Evolutionary conservation across 2,797 vertebrate species (phyloP).

Genomic region (Malacoraja senta): DNA sequence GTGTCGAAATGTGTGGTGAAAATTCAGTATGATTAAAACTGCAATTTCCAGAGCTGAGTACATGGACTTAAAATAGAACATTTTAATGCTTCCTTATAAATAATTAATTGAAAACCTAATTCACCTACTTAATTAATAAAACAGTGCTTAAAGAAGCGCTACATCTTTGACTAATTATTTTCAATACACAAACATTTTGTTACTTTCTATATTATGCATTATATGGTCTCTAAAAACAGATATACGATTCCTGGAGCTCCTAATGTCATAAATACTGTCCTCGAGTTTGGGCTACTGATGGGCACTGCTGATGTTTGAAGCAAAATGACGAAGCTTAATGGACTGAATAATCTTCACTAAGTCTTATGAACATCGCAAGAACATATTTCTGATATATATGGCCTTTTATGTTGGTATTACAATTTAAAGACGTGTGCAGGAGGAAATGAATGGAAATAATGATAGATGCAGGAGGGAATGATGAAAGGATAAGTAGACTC

Average conservation of each 20-base stretch:
- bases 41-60: neutral
- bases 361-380: neutral
- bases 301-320: neutral
- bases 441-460: neutral
- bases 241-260: neutral
- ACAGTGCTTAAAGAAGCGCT: neutral
- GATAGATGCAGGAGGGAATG: neutral
- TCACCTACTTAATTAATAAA: neutral
- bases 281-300: neutral
- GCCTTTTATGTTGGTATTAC: neutral
- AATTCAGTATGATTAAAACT: no score
- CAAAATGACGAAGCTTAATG: neutral
- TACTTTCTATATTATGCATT: neutral
- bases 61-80: neutral
- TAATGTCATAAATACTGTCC: neutral
- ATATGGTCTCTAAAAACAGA: neutral
- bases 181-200: neutral
- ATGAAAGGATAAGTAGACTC: neutral
- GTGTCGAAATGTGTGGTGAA: no score
- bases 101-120: no score
- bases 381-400: no score
- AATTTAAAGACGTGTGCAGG: neutral
- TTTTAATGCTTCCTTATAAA: no score
- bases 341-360: neutral
- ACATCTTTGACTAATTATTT: neutral